A percentile compares a stretch with the other conserved stretches of the same genome.
phyloP scores from a whole-genome alignment of 2,888 invertebrate genomes.

The Emmelina monodactyla region DNA sequence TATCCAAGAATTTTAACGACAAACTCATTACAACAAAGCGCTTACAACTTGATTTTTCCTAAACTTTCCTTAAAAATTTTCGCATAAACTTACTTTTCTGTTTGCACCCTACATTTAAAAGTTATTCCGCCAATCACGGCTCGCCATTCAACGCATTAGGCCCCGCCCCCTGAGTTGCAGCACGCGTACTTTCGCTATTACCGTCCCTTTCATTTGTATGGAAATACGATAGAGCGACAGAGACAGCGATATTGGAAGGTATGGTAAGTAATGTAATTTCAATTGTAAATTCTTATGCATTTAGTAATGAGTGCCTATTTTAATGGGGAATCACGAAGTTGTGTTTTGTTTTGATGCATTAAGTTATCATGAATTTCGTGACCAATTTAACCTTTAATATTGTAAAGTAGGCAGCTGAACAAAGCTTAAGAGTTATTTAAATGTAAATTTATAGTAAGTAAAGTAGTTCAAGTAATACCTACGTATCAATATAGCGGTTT shows the following conservation, averaged over 20 bases:
- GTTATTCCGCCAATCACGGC: slow-evolving; percentile 38
- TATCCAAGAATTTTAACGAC: no score
- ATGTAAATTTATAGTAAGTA: no score
- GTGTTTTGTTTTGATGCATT: slow-evolving; percentile 12
- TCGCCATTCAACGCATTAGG: slow-evolving; percentile 33
- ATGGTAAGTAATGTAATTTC: slow-evolving; percentile 24
- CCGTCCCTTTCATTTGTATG: slow-evolving; percentile 34
- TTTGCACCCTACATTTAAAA: slow-evolving; percentile 44
- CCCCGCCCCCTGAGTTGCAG: slow-evolving; percentile 54
- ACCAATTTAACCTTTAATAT: not conserved
- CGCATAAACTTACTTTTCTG: no score
- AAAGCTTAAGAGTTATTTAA: no score
- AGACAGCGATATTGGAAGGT: slow-evolving; percentile 35
- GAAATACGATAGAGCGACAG: slow-evolving; percentile 20
- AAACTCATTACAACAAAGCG: no score
- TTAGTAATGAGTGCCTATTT: slow-evolving; percentile 55
- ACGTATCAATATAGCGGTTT: no score
- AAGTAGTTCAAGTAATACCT: no score
- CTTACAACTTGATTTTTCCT: no score
- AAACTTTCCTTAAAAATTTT: no score
- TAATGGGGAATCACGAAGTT: slow-evolving; percentile 28
- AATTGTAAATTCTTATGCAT: slow-evolving; percentile 60
- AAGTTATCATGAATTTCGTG: not conserved
- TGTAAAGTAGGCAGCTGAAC: no score
- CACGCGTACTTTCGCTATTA: slow-evolving; percentile 45